Base-by-base conservation (phyloP, 2,797 vertebrate genomes). In the Periophthalmus magnuspinnatus region DNA sequence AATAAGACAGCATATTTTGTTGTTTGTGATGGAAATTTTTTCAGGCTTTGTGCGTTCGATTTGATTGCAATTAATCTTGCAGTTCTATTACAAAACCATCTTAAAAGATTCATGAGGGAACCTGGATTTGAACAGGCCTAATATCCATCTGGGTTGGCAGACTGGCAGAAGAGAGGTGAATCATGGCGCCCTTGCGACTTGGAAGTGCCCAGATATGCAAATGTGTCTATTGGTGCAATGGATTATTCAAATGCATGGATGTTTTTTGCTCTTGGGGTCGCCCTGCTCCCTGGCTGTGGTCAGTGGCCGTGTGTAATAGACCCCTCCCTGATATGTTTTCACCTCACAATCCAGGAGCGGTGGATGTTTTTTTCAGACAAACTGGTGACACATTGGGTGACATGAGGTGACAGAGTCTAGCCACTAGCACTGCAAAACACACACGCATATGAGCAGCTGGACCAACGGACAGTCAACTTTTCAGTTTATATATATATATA, bases 221-320 rank as follows among this genome's bases (percentile, higher is more conserved):
- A 92, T 92, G 80, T 64, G 58, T 64, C 83, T 80, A 70, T 84
- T 57, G 75, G 75, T 77, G 83, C 81, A 72, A 83, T 77, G 84
- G 87, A 90, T 90, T 89, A 92, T 89, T 88, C 82, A 90, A 86
- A 90, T 83, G 82, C 76, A 21, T 60, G 67, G 77, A 57, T 67
- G 82, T 72, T 76, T 77, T 78, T 75, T 70, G 84, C 86, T 86
- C 81, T 58, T 59, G 77, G 87, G 86, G 84, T 75, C 17, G 82
- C 88, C 84, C 69, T 1, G 60, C 67, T 60, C 69, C 76, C 24
- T 55, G 77, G 82, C 52, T 16, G 73, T 75, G 86, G 82, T 88
- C 84, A 88, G 66, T 87, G 70, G 55, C 81, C 76, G 21, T 84
- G 77, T 64, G 76, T 90, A 90, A 89, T 84, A 36, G 52, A 47